These are phyloP conservation scores for Indicator maculatus DNA, from an alignment of 2,113 vertebrate species.

Conservation along the genomic window DNA sequence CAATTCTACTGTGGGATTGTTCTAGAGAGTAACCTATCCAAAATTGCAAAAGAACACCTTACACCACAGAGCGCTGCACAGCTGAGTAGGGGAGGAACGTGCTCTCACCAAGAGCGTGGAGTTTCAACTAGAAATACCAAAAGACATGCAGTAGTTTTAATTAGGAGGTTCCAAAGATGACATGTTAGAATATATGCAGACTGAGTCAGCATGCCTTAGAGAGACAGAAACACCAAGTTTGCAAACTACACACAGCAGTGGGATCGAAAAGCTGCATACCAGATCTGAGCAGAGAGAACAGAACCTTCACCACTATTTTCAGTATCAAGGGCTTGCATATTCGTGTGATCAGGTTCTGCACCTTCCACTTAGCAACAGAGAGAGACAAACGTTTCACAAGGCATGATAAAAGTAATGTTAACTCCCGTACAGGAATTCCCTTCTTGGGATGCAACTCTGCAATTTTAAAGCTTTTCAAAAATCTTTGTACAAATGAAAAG, in stretches of 20 bases:
- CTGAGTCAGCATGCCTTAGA: neutral
- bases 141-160: neutral
- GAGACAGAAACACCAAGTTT: neutral
- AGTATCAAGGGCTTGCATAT: neutral
- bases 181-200: neutral
- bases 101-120: neutral
- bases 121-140: neutral
- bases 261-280: neutral
- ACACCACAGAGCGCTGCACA: neutral
- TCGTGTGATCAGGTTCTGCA: neutral
- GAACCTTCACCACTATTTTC: neutral
- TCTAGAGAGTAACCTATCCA: neutral
- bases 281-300: neutral
- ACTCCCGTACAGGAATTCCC: neutral
- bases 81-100: neutral
- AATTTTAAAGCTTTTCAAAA: slow-evolving; percentile 3
- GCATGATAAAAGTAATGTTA: neutral
- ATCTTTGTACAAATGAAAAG: neutral
- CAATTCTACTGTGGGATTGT: neutral
- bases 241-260: neutral
- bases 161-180: neutral
- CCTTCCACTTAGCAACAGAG: neutral
- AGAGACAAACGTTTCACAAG: neutral
- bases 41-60: neutral
- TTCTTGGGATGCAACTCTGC: neutral